Conservation (phyloP, 2,888 invertebrate genomes). For the Harpalus rubripes region DNA sequence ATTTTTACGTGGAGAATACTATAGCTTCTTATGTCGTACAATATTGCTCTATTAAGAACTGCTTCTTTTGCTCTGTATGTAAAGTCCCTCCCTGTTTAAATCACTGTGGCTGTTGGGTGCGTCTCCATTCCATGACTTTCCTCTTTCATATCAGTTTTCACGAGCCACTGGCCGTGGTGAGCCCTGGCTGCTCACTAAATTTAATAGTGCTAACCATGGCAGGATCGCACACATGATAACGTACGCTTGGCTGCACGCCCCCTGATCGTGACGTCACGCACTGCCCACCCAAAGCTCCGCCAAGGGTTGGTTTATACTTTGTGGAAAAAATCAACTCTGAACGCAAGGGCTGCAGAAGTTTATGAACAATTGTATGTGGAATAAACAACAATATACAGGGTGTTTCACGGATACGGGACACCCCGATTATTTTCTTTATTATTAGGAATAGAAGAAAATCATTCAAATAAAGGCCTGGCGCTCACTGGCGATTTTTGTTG, state of each 20-base stretch:
- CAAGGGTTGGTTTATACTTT: background rate
- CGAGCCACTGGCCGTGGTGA: constrained; percentile 43
- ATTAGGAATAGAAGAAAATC: too few relatives aligned
- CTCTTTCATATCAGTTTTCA: constrained; percentile 65
- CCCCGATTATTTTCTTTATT: too few relatives aligned
- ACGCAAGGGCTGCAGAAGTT: too few relatives aligned
- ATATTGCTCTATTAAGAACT: too few relatives aligned
- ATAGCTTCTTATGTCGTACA: too few relatives aligned
- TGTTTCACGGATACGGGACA: too few relatives aligned
- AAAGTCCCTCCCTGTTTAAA: background rate
- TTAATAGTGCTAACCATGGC: constrained; percentile 65
- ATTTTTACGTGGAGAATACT: background rate
- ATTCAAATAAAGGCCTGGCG: too few relatives aligned
- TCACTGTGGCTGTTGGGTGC: background rate
- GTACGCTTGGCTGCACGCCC: constrained; percentile 33
- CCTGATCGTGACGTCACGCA: constrained; percentile 2
- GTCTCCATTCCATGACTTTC: constrained; percentile 55
- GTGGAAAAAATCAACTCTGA: background rate
- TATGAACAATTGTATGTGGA: background rate
- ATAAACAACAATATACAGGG: background rate
- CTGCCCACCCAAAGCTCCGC: constrained; percentile 2
- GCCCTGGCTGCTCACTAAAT: constrained; percentile 55
- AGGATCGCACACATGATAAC: constrained; percentile 59
- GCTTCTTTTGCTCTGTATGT: too few relatives aligned
- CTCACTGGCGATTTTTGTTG: too few relatives aligned